Percentiles rank a stretch among this genome's conserved stretches.
Conservation (phyloP, 2,888 invertebrate genomes). For the Yponomeuta malinellus region DNA sequence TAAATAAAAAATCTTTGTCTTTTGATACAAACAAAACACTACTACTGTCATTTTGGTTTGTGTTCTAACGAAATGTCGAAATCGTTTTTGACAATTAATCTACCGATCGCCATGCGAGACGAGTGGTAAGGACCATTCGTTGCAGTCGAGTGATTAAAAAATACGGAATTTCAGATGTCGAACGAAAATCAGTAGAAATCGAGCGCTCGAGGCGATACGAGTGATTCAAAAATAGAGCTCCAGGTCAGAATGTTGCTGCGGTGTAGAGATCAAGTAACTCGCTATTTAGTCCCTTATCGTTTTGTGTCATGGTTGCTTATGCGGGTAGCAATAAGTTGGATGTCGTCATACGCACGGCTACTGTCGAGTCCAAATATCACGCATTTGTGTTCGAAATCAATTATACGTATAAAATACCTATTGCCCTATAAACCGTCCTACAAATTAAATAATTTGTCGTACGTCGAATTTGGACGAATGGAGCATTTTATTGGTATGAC, state of each 20-base stretch:
- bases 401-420: slow-evolving; percentile 52
- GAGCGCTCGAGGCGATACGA: too few relatives aligned
- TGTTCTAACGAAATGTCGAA: too few relatives aligned
- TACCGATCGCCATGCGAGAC: too few relatives aligned
- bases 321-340: not conserved
- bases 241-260: not conserved
- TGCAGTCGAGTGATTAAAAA: too few relatives aligned
- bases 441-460: slow-evolving; percentile 69
- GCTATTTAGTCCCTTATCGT: not conserved
- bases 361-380: slow-evolving; percentile 39
- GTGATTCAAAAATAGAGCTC: too few relatives aligned
- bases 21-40: too few relatives aligned
- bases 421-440: slow-evolving; percentile 55
- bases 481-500: not conserved
- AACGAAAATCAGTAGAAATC: too few relatives aligned
- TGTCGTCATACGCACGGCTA: slow-evolving; percentile 31
- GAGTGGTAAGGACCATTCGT: too few relatives aligned
- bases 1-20: too few relatives aligned
- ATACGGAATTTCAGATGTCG: too few relatives aligned
- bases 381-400: slow-evolving; percentile 32
- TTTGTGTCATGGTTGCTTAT: not conserved
- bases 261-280: not conserved
- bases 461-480: slow-evolving; percentile 47
- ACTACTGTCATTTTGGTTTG: too few relatives aligned
- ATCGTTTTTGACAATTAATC: too few relatives aligned